These are phyloP conservation scores for Elysia chlorotica DNA, from an alignment of 1,140 invertebrate genomes.

Conservation along the genomic window DNA sequence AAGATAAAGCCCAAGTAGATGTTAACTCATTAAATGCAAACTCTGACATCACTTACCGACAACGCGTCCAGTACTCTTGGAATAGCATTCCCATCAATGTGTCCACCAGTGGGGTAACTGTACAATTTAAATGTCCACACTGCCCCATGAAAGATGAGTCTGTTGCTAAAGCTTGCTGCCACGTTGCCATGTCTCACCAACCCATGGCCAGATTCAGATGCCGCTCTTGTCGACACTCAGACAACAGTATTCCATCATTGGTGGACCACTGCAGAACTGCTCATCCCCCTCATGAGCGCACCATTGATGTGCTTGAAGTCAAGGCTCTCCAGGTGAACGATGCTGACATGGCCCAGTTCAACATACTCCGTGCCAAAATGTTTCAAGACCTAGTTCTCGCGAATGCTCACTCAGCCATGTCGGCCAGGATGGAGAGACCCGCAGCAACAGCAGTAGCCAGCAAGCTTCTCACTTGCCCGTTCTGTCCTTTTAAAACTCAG, in stretches of 20 bases:
- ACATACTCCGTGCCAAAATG: constrained; percentile 1
- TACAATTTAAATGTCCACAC: constrained; percentile 18
- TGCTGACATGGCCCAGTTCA: constrained; percentile 16
- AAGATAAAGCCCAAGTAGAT: too few relatives aligned
- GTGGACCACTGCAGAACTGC: constrained; percentile 15
- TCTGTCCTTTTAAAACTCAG: constrained; percentile 13
- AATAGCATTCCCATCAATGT: constrained; percentile 20
- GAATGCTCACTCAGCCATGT: too few relatives aligned
- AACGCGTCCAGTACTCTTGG: constrained; percentile 14
- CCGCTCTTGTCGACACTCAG: constrained; percentile 10
- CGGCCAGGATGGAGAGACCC: too few relatives aligned
- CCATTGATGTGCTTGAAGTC: constrained; percentile 18
- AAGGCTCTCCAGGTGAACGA: constrained; percentile 17
- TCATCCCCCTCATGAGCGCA: constrained; percentile 10
- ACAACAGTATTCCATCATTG: constrained; percentile 20
- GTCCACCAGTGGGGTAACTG: not conserved
- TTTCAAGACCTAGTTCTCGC: not conserved
- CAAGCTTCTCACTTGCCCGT: constrained; percentile 9
- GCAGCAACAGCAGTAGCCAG: not conserved
- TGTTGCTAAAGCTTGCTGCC: constrained; percentile 17
- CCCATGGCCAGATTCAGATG: constrained; percentile 20
- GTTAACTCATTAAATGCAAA: too few relatives aligned
- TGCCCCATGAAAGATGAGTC: constrained; percentile 16
- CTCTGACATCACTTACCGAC: constrained; percentile 15
- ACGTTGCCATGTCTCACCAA: constrained; percentile 17